Evolutionary conservation across 2,888 invertebrate species (phyloP).

Genomic region (Trachelus troglodyta): DNA sequence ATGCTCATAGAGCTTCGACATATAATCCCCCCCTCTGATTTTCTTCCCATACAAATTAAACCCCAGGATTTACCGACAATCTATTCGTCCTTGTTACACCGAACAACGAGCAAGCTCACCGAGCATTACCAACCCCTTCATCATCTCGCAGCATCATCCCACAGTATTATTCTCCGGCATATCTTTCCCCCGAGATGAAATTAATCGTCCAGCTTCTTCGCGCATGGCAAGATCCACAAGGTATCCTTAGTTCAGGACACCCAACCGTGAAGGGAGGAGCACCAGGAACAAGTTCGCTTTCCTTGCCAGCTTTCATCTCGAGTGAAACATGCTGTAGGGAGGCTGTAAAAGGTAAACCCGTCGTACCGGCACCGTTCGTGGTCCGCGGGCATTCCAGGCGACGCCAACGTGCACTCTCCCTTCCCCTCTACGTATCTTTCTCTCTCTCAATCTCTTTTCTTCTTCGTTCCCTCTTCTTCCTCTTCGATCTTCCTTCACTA

Average conservation of each 20-base stretch:
- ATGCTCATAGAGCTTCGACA: slow-evolving; percentile 41
- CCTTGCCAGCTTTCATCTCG: slow-evolving; percentile 12
- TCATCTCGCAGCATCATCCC: too few species aligned
- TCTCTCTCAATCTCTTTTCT: slow-evolving; percentile 8
- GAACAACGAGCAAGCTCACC: too few species aligned
- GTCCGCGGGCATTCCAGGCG: slow-evolving; percentile 46
- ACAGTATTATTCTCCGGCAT: too few species aligned
- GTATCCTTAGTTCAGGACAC: too few species aligned
- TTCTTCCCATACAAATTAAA: too few species aligned
- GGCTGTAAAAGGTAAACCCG: slow-evolving; percentile 47
- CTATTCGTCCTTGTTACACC: too few species aligned
- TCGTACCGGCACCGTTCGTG: slow-evolving; percentile 44
- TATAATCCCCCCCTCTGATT: slow-evolving; percentile 13
- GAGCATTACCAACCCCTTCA: too few species aligned
- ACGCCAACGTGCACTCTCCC: slow-evolving; percentile 44
- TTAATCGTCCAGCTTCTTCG: too few species aligned
- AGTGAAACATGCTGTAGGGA: slow-evolving; percentile 56
- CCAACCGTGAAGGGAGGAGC: too few species aligned
- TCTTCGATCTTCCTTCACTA: slow-evolving; percentile 21
- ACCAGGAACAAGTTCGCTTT: neutral
- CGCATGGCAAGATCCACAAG: too few species aligned
- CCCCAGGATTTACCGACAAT: too few species aligned
- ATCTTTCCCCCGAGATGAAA: too few species aligned
- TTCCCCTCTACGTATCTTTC: slow-evolving; percentile 17
- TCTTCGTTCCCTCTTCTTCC: slow-evolving; percentile 21